Base-by-base conservation (phyloP, 53 echinoderm and acorn worm species). In the Apostichopus leukothele region DNA sequence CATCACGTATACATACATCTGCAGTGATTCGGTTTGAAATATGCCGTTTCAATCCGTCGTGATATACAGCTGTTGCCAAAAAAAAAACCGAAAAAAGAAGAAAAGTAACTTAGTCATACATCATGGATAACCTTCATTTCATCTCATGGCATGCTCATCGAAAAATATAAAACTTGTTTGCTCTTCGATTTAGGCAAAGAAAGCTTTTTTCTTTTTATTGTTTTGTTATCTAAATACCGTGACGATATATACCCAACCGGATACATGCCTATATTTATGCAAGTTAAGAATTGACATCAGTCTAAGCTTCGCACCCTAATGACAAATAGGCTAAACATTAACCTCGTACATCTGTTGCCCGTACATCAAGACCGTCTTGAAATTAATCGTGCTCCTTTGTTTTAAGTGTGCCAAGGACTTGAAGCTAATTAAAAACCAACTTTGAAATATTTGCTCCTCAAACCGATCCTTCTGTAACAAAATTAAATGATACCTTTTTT, bases 391-490 rank as follows among this genome's bases (percentile, higher is more conserved):
- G 10, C 63, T 78, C 79, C 79, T 78, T 78, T 78, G 79, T 78
- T 78, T 78, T 78, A 78, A 78, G 50, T 52, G 79, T 78, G 19
- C 79, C 79, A 53, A 78, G 79, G 79, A 78, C 79, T 78, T 78
- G 79, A 78, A 51, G 79, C 51, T 78, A 78, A 78, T 78, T 78
- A 78, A 78, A 78, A 78, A 51, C 79, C 79, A 78, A 78, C 79
- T 78, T 16, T 5, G 39, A 7, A 14, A 50, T 78, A 78, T 78
- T 78, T 78, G 79, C 51, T 78, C 51, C 79, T 52, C 79, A 78
- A 78, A 51, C 50, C 53, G 79, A 78, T 51, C 79, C 79, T 61
- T 61, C 63, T 39, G 79, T 78, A 53, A 53, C 79, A 12, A 78
- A 78, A 78, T 78, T 78, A 78, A 78, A 78, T 51, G 79, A 78